Base-by-base conservation (phyloP, 2,888 invertebrate genomes). In the Ectropis crepuscularia region DNA sequence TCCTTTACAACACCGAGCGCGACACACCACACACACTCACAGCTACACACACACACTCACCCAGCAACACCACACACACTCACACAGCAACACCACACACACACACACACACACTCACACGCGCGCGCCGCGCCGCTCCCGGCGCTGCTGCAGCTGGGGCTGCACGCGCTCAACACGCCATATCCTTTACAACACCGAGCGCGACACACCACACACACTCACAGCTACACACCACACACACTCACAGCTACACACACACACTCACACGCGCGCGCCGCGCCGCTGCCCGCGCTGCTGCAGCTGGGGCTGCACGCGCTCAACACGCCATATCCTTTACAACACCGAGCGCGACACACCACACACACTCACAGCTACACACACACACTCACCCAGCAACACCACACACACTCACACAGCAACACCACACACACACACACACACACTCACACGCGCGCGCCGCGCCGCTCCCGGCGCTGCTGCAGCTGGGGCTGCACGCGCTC, bases 91-190 rank as follows among this genome's bases (percentile, higher is more conserved):
- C 16, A 28, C 4, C 16, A 28, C 4, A 28, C 16, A 2, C 16
- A 28, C 16, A 28, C 16, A 1, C 16, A 28, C 2, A 28, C 16
- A 28, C 4, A 28, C 16, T 28, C 16, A 28, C 16, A 28, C 46
- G 97, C 98, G 59, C 95, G 96, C 57, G 96, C 97, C 77, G 97
- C 99, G 39, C 96, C 98, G 54, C 97, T 99, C 81, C 97, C 98
- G 42, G 98, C 98, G 2, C 96, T 97, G 38, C 94, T 99, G 67
- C 99, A 94, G 83, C 97, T 98, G 53, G 99, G 99, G 0, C 93
- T 99, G 16, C 98, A 99, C 12, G 98, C 99, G 41, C 94, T 99
- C 60, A 99, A 99, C 89, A 99, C 99, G 69, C 98, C 98, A 94
- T 95, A 95, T 94, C 94, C 94, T 94, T 95, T 94, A 51, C 70